Conservation (phyloP, 2,797 vertebrate genomes). For the Poeciliopsis infans region DNA sequence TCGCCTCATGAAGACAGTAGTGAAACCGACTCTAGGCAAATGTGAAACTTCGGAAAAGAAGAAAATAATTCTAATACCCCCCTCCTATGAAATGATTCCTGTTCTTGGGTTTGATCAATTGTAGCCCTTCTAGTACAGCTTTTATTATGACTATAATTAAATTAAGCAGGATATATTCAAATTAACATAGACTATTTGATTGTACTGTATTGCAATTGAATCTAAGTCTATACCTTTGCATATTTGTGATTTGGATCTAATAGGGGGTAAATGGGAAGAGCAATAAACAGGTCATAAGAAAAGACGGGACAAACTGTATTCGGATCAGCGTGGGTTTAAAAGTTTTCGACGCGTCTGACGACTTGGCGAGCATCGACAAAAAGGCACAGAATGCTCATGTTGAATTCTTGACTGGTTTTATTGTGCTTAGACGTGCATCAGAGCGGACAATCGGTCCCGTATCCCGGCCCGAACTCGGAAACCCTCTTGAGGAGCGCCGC, state of each 20-base stretch:
- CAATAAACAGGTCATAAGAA: neutral
- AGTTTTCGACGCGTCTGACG: neutral
- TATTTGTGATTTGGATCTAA: neutral
- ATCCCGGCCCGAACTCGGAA: slow-evolving; percentile 84
- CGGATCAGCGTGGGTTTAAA: neutral
- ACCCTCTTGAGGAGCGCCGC: slow-evolving; percentile 91
- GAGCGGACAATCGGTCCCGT: slow-evolving; percentile 75
- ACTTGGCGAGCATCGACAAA: neutral
- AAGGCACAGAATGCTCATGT: neutral
- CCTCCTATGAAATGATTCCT: neutral
- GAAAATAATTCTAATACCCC: neutral
- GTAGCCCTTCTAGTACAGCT: neutral
- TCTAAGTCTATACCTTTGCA: neutral
- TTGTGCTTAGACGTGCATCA: slow-evolving; percentile 52
- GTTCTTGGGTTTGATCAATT: neutral
- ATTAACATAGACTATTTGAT: neutral
- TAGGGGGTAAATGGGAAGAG: neutral
- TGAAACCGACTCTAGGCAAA: neutral
- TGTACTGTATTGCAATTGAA: neutral
- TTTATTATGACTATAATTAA: neutral
- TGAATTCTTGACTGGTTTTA: neutral
- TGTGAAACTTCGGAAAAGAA: neutral
- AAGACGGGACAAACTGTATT: neutral
- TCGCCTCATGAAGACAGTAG: neutral
- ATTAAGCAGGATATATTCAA: neutral